A percentile compares a stretch with the other conserved stretches of the same genome.
These are phyloP conservation scores for Lysiphlebus fabarum DNA, from an alignment of 1,140 invertebrate species.

Conservation along the genomic window DNA sequence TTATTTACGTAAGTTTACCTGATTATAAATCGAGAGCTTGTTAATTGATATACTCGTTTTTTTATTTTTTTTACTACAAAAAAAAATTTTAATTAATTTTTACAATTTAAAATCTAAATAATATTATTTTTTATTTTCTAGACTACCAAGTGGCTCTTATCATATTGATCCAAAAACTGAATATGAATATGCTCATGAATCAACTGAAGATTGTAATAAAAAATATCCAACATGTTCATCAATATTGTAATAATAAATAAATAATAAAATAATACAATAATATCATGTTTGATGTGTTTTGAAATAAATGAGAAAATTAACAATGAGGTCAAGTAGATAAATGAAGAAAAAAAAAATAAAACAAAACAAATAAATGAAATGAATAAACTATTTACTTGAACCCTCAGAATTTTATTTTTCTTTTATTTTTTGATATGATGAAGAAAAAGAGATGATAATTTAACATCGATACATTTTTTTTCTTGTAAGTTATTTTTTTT, in stretches of 20 bases:
- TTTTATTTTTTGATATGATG: too few species aligned
- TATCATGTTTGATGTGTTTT: too few species aligned
- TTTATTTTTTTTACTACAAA: background rate
- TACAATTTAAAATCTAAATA: background rate
- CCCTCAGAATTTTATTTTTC: too few species aligned
- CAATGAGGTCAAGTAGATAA: too few species aligned
- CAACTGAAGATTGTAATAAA: slow-evolving; percentile 34
- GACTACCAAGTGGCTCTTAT: slow-evolving; percentile 29
- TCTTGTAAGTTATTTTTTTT: background rate
- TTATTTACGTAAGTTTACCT: slow-evolving; percentile 60
- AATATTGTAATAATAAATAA: slow-evolving; percentile 31
- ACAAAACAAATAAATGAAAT: too few species aligned
- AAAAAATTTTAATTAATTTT: background rate
- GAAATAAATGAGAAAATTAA: too few species aligned
- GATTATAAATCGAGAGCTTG: background rate
- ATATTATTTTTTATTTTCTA: slow-evolving; percentile 23
- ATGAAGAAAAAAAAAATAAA: too few species aligned
- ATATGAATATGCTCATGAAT: slow-evolving; percentile 38
- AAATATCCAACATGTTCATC: slow-evolving; percentile 30
- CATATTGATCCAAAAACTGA: slow-evolving; percentile 37
- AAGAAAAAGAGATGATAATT: background rate
- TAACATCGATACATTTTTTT: slow-evolving; percentile 14
- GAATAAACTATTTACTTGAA: too few species aligned
- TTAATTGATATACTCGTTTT: too few species aligned
- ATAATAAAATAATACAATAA: background rate